A percentile compares a stretch with the other conserved stretches of the same genome.
phyloP scores from a whole-genome alignment of 1,140 invertebrate species.

The Drosophila eugracilis region DNA sequence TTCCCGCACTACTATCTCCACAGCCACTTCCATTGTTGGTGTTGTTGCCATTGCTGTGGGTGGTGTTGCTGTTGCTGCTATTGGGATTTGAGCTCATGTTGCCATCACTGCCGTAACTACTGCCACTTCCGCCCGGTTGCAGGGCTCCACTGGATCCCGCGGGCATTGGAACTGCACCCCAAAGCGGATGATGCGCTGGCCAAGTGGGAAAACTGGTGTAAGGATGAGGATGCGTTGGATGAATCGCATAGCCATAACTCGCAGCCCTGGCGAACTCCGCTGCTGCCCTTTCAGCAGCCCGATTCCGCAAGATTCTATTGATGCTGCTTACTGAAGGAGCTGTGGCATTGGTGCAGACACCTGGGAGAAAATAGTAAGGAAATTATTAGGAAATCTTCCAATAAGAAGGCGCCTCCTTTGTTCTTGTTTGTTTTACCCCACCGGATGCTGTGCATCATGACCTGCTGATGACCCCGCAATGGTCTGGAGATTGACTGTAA shows the following conservation, averaged over 20 bases:
- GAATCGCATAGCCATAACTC: constrained; percentile 92
- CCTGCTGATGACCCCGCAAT: constrained; percentile 65
- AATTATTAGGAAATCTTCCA: too few species aligned
- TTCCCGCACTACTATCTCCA: constrained; percentile 57
- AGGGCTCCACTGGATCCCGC: constrained; percentile 13
- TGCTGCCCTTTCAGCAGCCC: constrained; percentile 96
- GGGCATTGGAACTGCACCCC: constrained; percentile 63
- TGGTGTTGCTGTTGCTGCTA: constrained; percentile 23
- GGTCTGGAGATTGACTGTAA: constrained; percentile 78
- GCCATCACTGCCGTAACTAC: constrained; percentile 44
- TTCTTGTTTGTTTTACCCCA: neutral
- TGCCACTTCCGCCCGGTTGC: constrained; percentile 24
- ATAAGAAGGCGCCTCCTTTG: too few species aligned
- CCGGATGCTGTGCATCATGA: constrained; percentile 72
- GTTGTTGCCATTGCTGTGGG: constrained; percentile 35
- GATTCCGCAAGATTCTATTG: constrained; percentile 95
- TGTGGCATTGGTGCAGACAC: constrained; percentile 95
- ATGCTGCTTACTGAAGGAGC: constrained; percentile 96
- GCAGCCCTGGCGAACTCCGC: constrained; percentile 96
- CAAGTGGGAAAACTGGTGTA: constrained; percentile 87
- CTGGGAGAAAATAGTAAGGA: constrained; percentile 38
- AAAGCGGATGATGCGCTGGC: constrained; percentile 75
- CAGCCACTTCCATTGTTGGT: constrained; percentile 47
- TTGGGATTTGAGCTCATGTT: constrained; percentile 40
- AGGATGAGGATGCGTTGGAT: constrained; percentile 89